A percentile compares a stretch with the other conserved stretches of the same genome.
Evolutionary conservation across 2,797 vertebrate genomes (phyloP).

Genomic region (Pseudotriccus pelzelni): DNA sequence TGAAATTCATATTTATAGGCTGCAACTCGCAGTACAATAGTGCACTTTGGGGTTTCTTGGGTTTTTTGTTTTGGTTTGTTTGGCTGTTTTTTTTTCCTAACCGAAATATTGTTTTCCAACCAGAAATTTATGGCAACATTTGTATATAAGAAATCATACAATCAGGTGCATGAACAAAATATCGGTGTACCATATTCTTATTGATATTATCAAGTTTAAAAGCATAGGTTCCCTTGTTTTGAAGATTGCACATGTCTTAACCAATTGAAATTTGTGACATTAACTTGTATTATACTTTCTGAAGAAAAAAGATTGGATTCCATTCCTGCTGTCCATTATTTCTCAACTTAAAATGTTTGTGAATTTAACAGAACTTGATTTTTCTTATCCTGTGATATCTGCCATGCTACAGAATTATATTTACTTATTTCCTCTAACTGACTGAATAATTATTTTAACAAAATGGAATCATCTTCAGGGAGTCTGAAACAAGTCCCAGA

Average conservation of each 20-base stretch:
- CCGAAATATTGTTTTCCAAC: neutral
- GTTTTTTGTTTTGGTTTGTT: neutral
- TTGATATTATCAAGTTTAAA: neutral
- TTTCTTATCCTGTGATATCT: neutral
- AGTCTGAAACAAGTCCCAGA: neutral
- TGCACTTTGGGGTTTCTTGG: neutral
- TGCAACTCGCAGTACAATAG: neutral
- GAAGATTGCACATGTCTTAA: neutral
- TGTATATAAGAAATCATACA: neutral
- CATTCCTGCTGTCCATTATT: neutral
- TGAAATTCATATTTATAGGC: neutral
- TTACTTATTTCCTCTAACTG: neutral
- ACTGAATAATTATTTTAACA: conserved; percentile 5
- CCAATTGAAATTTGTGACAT: neutral
- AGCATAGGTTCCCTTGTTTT: neutral
- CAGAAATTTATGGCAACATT: neutral
- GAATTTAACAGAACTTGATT: neutral
- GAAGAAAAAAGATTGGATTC: neutral
- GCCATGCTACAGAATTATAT: neutral
- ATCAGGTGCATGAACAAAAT: neutral
- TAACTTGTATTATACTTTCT: neutral
- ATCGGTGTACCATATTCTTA: neutral
- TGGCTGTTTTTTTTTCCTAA: neutral
- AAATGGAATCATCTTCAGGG: neutral
- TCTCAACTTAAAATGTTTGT: neutral